Conservation (phyloP, 2,797 vertebrate species). For the Huso huso region DNA sequence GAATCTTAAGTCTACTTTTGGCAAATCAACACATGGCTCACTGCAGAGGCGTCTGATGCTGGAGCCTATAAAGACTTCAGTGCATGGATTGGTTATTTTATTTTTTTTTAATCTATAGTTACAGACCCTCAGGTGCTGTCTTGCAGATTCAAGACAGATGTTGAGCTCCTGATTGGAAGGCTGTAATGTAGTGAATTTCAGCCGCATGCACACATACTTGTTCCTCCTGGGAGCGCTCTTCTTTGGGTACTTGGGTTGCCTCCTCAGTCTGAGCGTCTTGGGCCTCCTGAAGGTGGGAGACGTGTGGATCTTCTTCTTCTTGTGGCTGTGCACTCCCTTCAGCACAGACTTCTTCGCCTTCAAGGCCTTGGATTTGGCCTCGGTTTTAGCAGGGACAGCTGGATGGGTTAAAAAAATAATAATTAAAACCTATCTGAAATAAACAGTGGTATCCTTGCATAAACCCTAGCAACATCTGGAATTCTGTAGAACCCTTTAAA, state of each 20-base stretch:
- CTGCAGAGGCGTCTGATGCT: no score
- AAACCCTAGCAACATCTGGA: not conserved
- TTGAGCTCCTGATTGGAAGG: no score
- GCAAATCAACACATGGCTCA: no score
- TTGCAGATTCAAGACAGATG: no score
- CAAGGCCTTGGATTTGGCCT: conserved; percentile 93
- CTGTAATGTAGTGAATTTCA: not conserved
- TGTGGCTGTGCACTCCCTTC: conserved; percentile 92
- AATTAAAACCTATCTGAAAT: not conserved
- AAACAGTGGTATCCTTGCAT: not conserved
- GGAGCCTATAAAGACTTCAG: no score
- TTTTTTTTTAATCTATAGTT: no score
- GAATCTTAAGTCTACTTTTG: no score
- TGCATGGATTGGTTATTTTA: no score
- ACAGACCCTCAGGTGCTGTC: no score
- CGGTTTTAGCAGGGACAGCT: conserved; percentile 87
- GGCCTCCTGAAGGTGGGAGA: conserved; percentile 90
- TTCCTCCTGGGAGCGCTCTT: conserved; percentile 94
- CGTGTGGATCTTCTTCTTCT: conserved; percentile 90
- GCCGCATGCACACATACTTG: conserved; percentile 65
- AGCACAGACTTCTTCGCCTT: conserved; percentile 96
- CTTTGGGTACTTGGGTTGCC: conserved; percentile 90
- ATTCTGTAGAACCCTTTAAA: not conserved
- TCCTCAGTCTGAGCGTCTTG: conserved; percentile 83
- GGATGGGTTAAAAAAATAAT: not conserved